Evolutionary conservation across 2,797 vertebrate genomes (phyloP), one percentile per base, ranked within the genome.

Genomic region (Taenioides sp.): DNA sequence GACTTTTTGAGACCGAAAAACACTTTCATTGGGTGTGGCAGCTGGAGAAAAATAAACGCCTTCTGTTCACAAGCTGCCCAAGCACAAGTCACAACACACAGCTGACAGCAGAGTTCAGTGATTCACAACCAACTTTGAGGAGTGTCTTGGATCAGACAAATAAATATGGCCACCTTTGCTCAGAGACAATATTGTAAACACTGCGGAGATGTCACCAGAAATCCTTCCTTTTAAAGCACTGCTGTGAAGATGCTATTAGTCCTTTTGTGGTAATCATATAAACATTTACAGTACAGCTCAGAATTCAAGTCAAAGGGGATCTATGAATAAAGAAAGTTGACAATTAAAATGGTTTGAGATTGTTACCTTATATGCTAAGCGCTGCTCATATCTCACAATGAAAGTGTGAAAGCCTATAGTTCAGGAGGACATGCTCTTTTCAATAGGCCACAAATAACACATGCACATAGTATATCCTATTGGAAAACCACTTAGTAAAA

Each of bases 11-110:
- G 80, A 75, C 75, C 84, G 77, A 89, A 93, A 94, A 94, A 91
- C 86, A 89, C 88, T 94, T 93, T 92, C 83, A 72, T 81, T 88
- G 94, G 93, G 94, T 92, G 93, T 92, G 94, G 93, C 92, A 91
- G 80, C 86, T 87, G 92, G 83, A 91, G 86, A 73, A 82, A 93
- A 93, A 93, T 88, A 92, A 92, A 94, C 77, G 88, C 86, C 90
- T 93, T 92, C 90, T 92, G 91, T 91, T 93, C 83, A 23, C 82
- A 79, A 74, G 86, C 87, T 91, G 75, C 88, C 47, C 69, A 75
- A 86, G 83, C 81, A 75, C 93, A 94, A 93, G 93, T 94, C 90
- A 88, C 91, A 92, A 94, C 93, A 94, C 84, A 93, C 89, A 93
- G 90, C 88, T 86, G 85, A 89, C 91, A 87, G 84, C 84, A 86